Base-by-base conservation (phyloP, 2,888 invertebrate genomes). In the Nebria salina region DNA sequence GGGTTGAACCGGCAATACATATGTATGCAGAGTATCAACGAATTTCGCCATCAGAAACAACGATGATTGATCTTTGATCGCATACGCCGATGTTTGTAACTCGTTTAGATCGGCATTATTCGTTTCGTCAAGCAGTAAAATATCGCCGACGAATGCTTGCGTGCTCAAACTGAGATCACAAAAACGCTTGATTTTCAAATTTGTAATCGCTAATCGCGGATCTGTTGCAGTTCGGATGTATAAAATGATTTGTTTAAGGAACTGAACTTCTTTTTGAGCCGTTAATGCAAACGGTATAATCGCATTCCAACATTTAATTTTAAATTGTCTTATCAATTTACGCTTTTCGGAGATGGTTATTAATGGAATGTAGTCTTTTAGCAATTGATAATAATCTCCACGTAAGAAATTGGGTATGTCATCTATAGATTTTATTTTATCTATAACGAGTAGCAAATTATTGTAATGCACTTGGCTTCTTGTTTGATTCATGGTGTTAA, bases 201-300 rank as follows among this genome's bases (percentile, higher is more conserved):
- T 41, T 34, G 26, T 42, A 70, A 81, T 72, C 34, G 81, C 72
- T 64, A 72, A 26, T 74, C 77, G 72, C 43, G 72, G 41, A 72
- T 74, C 75, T 73, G 80, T 64, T 41, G 76, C 77, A 13, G 76
- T 34, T 15, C 82, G 66, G 13, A 83, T 74, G 78, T 83, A 83
- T 11, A 83, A 72, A 13, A 82, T 66, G 20, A 83, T 82, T 25
- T 75, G 42, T 76, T 77, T 73, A 34, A 83, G 54, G 75, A 83
- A 72, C 25, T 73, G 81, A 15, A 83, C 64, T 76, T 83, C 83
- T 65, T 81, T 83, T 72, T 83, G 72, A 43, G 82, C 79, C 66
- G 70, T 74, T 43, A 68, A 65, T 42, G 68, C 54, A 72, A 43
- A 77, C 5, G 81, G 76, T 66, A 77, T 34, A 66, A 77, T 76